Conservation (phyloP, 2,797 vertebrate species). For the Peromyscus eremicus region DNA sequence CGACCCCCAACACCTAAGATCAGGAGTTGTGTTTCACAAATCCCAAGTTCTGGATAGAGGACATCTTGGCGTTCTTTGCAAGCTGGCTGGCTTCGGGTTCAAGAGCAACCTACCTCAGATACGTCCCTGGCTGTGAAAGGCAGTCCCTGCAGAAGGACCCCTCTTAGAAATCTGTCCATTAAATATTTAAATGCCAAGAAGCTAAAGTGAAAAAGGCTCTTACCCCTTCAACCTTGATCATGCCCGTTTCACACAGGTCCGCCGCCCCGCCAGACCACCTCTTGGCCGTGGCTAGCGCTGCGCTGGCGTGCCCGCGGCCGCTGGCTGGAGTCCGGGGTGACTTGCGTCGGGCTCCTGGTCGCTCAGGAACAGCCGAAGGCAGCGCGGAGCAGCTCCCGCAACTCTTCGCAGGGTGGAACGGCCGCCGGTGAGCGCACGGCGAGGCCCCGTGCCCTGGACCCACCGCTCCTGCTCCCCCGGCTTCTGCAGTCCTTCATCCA, state of each 20-base stretch:
- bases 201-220: constrained; percentile 75
- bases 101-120: background rate
- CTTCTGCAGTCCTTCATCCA: background rate
- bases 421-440: background rate
- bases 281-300: background rate
- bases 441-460: background rate
- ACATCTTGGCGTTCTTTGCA: background rate
- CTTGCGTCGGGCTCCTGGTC: background rate
- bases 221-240: constrained; percentile 53
- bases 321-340: background rate
- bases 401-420: constrained; percentile 25
- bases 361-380: background rate
- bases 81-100: constrained; percentile 12
- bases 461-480: background rate
- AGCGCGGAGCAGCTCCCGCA: background rate
- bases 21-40: background rate
- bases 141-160: background rate
- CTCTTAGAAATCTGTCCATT: constrained; percentile 39
- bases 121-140: background rate
- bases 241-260: constrained; percentile 39
- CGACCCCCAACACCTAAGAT: constrained; percentile 47
- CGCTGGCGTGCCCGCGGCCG: background rate
- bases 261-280: constrained; percentile 34
- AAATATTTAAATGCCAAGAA: constrained; percentile 67
- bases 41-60: background rate